phyloP scores from a whole-genome alignment of 2,888 invertebrate genomes.

The Acrobasis suavella region DNA sequence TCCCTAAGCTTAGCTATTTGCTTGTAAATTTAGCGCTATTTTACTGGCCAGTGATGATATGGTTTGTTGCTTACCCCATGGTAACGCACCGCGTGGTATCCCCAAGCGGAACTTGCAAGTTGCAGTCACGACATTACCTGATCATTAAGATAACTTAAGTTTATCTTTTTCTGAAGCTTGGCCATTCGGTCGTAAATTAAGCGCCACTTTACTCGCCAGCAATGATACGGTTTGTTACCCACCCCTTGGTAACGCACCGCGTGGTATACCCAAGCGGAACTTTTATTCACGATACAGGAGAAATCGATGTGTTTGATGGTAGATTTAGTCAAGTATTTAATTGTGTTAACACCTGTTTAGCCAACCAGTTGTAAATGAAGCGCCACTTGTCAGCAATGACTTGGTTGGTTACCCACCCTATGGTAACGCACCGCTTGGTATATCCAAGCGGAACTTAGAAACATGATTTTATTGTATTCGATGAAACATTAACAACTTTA shows the following conservation, averaged over 20 bases:
- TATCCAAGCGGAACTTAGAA: slow-evolving; percentile 39
- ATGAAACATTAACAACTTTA: no score
- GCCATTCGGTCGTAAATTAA: no score
- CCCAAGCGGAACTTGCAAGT: slow-evolving; percentile 40
- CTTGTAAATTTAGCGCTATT: not conserved
- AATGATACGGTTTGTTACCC: slow-evolving; percentile 37
- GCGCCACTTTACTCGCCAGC: slow-evolving; percentile 14
- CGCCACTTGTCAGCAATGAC: slow-evolving; percentile 27
- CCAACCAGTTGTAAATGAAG: not conserved
- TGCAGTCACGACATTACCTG: slow-evolving; percentile 25
- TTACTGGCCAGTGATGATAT: slow-evolving; percentile 28
- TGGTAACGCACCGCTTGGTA: slow-evolving; percentile 42
- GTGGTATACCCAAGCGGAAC: slow-evolving; percentile 9
- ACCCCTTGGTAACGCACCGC: slow-evolving; percentile 31
- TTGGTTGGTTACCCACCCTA: slow-evolving; percentile 42
- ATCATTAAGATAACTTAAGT: no score
- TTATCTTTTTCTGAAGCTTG: no score
- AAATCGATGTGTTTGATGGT: no score
- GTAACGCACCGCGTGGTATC: slow-evolving; percentile 44
- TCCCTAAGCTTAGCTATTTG: no score
- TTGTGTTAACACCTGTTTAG: not conserved
- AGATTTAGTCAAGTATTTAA: no score
- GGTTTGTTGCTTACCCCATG: slow-evolving; percentile 40
- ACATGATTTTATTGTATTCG: slow-evolving; percentile 25
- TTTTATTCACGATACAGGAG: no score